Conservation (phyloP, 1,140 invertebrate species). For the Tetranychus cinnabarinus region DNA sequence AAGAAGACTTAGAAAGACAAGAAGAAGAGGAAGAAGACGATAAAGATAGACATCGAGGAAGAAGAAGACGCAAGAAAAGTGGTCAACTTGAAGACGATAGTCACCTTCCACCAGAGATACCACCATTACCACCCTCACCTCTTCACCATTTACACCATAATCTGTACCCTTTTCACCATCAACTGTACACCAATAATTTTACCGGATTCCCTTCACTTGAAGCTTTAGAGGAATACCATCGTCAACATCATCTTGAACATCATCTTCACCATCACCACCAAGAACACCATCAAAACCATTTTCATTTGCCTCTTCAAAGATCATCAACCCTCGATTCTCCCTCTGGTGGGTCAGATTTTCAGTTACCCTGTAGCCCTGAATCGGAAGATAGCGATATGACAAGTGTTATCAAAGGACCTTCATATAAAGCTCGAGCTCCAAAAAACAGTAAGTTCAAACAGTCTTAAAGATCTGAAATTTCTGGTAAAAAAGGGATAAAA, state of each 20-base stretch:
- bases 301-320: no score
- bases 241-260: not conserved
- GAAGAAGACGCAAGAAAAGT: no score
- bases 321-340: no score
- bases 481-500: not conserved
- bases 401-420: not conserved
- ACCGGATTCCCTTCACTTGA: not conserved
- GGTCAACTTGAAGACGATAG: no score
- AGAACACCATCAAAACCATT: not conserved
- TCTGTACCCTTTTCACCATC: not conserved
- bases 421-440: conserved; percentile 3
- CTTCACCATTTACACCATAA: not conserved
- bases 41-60: no score
- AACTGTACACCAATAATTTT: not conserved
- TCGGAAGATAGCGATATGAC: not conserved
- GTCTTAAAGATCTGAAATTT: not conserved
- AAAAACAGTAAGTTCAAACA: conserved; percentile 6
- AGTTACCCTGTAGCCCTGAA: not conserved
- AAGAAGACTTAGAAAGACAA: no score
- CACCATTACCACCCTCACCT: not conserved
- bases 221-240: not conserved
- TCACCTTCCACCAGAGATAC: not conserved
- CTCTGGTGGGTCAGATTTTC: not conserved
- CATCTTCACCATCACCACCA: not conserved
- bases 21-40: no score